Evolutionary conservation across 2,797 vertebrate species (phyloP).

Genomic region (Allobates femoralis): DNA sequence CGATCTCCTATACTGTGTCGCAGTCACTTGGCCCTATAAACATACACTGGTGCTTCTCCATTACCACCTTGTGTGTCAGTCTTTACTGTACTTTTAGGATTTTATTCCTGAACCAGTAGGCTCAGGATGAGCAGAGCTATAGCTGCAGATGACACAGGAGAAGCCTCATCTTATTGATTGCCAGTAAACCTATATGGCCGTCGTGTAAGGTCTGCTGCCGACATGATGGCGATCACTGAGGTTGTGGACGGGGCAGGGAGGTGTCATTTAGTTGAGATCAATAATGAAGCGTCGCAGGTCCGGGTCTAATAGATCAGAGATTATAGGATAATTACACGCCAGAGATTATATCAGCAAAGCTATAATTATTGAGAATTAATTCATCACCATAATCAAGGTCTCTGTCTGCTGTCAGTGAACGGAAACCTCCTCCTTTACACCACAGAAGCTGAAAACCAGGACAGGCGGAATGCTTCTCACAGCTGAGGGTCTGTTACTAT

Average conservation of each 20-base stretch:
- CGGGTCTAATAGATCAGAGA: not conserved
- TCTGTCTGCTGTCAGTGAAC: no score
- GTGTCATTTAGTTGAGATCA: not conserved
- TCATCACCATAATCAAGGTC: no score
- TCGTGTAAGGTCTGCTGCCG: no score
- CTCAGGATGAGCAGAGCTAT: not conserved
- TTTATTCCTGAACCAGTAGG: not conserved
- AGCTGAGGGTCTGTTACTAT: no score
- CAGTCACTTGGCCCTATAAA: not conserved
- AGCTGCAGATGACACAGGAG: not conserved
- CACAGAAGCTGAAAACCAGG: no score
- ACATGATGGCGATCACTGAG: not conserved
- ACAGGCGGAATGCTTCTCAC: no score
- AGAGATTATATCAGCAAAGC: no score
- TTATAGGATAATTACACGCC: not conserved
- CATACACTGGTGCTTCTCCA: not conserved
- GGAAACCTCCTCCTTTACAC: no score
- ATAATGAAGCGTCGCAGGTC: not conserved
- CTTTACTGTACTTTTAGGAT: not conserved
- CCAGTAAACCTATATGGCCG: conserved; percentile 60
- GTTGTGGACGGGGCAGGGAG: not conserved
- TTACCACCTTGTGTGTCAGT: not conserved
- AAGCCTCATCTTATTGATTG: no score
- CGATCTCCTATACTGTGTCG: no score
- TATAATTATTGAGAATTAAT: no score